Base-by-base conservation (phyloP, 2,888 invertebrate genomes). In the Scrobipalpa atriplicella region DNA sequence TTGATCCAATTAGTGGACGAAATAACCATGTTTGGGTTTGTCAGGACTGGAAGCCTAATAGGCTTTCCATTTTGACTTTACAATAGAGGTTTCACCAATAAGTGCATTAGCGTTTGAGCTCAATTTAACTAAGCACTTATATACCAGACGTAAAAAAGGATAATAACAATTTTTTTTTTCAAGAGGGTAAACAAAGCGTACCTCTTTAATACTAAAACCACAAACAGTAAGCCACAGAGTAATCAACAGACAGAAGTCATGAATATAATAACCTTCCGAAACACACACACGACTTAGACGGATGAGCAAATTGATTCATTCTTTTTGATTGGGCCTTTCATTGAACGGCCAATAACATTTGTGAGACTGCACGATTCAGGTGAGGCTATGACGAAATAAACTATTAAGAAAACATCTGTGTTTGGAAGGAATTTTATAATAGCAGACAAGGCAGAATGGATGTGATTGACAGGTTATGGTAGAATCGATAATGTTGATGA, bases 271-370 rank as follows among this genome's bases (percentile, higher is more conserved):
- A 70, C 80, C 79, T 79, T 78, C 75, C 68, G 63, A 67, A 68
- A 62, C 63, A 66, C 68, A 69, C 73, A 71, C 67, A 66, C 65
- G 39, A 68, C 65, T 64, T 54, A 71, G 74, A 79, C 73, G 75
- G 75, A 77, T 74, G 71, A 72, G 68, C 76, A 75, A 81, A 81
- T 80, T 76, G 78, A n/a, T n/a, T n/a, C n/a, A n/a, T n/a, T n/a
- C n/a, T n/a, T n/a, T n/a, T n/a, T n/a, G n/a, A 82, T 79, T 76
- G 75, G 69, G 73, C 75, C 77, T 79, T 75, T 78, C 72, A 76
- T 75, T 73, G 18, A 43, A 52, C n/a, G 36, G 61, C 47, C 66
- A 54, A 21, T 61, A 61, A 52, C 36, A 43, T 38, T 18, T 54
- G 58, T 63, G 68, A 66, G 29, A 18, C n/a, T 47, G 19, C 68